A percentile compares a stretch with the other conserved stretches of the same genome.
These are phyloP conservation scores for Geopemphigus sp. DNA, from an alignment of 1,140 invertebrate species.

Conservation along the genomic window DNA sequence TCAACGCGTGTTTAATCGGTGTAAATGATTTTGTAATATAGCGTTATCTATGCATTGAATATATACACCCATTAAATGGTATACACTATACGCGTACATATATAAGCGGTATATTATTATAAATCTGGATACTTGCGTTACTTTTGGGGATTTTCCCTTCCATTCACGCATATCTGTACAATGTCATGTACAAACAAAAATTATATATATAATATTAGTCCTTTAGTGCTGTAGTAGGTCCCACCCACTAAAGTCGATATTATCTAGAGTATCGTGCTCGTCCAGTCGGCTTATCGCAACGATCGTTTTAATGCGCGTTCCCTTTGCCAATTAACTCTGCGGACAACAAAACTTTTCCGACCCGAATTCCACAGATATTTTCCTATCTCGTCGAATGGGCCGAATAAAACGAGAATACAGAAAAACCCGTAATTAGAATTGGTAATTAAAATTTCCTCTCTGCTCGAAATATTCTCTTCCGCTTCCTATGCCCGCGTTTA, in stretches of 20 bases:
- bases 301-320: constrained; percentile 31
- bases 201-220: neutral
- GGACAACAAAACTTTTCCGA: constrained; percentile 18
- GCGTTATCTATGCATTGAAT: neutral
- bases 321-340: constrained; percentile 29
- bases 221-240: neutral
- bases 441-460: constrained; percentile 20
- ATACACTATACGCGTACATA: neutral
- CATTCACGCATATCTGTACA: neutral
- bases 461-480: too few species aligned
- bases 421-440: constrained; percentile 10
- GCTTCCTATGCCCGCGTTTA: neutral
- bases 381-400: neutral
- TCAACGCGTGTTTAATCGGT: constrained; percentile 14
- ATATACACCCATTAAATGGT: neutral
- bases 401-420: neutral
- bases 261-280: constrained; percentile 30
- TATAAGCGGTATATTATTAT: constrained; percentile 5
- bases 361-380: constrained; percentile 2
- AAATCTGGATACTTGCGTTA: neutral
- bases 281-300: constrained; percentile 24
- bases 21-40: constrained; percentile 27
- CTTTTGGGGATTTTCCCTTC: constrained; percentile 19
- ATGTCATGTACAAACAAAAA: neutral
- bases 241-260: constrained; percentile 15